These are phyloP conservation scores for Helobdella robusta DNA, from an alignment of 2,888 invertebrate species.

Conservation along the genomic window DNA sequence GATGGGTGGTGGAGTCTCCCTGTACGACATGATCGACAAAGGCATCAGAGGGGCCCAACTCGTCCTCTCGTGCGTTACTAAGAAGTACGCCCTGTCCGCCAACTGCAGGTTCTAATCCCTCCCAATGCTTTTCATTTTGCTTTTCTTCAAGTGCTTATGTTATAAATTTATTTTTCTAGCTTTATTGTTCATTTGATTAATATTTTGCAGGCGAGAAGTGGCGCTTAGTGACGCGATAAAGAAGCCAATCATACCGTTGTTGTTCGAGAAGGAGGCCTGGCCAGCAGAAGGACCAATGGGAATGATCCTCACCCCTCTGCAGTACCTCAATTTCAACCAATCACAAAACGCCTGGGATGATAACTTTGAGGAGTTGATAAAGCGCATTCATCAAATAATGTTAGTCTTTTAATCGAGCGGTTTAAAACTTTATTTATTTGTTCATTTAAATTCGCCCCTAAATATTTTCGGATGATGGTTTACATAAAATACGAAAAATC, in stretches of 20 bases:
- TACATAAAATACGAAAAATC: conserved; percentile 36
- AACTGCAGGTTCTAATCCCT: conserved; percentile 45
- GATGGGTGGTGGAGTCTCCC: conserved; percentile 48
- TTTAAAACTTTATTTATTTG: conserved; percentile 42
- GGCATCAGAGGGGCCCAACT: conserved; percentile 37
- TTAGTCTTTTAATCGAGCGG: conserved; percentile 35
- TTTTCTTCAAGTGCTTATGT: no score
- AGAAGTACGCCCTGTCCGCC: conserved; percentile 44
- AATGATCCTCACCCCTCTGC: conserved; percentile 43
- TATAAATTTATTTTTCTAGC: no score
- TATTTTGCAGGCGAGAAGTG: conserved; percentile 39
- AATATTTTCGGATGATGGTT: conserved; percentile 43
- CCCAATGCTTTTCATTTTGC: no score
- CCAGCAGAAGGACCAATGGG: conserved; percentile 47
- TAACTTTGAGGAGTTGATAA: conserved; percentile 28
- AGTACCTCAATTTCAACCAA: conserved; percentile 40
- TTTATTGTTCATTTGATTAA: no score
- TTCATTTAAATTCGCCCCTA: conserved; percentile 41
- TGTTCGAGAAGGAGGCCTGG: conserved; percentile 43
- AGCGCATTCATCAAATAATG: neutral
- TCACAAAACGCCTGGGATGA: conserved; percentile 30
- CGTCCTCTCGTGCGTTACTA: conserved; percentile 43
- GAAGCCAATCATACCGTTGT: conserved; percentile 44
- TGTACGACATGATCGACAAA: conserved; percentile 46
- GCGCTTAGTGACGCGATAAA: conserved; percentile 44